A percentile compares a stretch with the other conserved stretches of the same genome.
Evolutionary conservation across 2,888 invertebrate genomes (phyloP).

Genomic region (Lithophane socia): DNA sequence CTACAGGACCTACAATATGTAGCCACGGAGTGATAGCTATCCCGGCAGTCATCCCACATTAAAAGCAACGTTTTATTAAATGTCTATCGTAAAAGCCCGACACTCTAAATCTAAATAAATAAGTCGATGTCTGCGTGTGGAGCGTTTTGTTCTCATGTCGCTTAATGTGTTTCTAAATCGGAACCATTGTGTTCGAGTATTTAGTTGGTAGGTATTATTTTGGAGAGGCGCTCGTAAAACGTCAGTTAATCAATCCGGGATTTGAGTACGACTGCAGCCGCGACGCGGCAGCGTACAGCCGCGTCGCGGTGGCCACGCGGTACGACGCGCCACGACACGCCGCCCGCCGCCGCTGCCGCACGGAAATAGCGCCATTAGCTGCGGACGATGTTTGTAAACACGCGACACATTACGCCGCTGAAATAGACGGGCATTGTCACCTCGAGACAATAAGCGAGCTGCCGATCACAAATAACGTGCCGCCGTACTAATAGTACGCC

Average conservation of each 20-base stretch:
- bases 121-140: conserved; percentile 30
- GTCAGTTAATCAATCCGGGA: conserved; percentile 73
- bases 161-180: conserved; percentile 70
- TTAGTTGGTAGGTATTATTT: conserved; percentile 61
- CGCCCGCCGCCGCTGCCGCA: conserved; percentile 42
- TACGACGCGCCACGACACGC: not conserved
- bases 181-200: conserved; percentile 61
- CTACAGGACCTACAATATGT: not conserved
- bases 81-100: conserved; percentile 17
- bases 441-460: conserved; percentile 62
- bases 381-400: conserved; percentile 83
- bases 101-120: conserved; percentile 46
- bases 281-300: conserved; percentile 34
- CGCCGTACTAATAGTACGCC: conserved; percentile 54
- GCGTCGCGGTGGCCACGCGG: conserved; percentile 13
- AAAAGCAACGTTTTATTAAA: conserved; percentile 20
- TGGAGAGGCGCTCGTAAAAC: conserved; percentile 70
- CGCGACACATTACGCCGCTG: conserved; percentile 68
- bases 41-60: too few relatives aligned
- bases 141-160: conserved; percentile 54
- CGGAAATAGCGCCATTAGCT: conserved; percentile 84
- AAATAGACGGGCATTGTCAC: conserved; percentile 71
- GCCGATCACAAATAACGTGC: conserved; percentile 63
- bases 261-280: conserved; percentile 59
- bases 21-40: not conserved